Base-by-base conservation (phyloP, 30 jellyfish, hydroid and myxozoan genomes). In the Cassiopea xamachana region DNA sequence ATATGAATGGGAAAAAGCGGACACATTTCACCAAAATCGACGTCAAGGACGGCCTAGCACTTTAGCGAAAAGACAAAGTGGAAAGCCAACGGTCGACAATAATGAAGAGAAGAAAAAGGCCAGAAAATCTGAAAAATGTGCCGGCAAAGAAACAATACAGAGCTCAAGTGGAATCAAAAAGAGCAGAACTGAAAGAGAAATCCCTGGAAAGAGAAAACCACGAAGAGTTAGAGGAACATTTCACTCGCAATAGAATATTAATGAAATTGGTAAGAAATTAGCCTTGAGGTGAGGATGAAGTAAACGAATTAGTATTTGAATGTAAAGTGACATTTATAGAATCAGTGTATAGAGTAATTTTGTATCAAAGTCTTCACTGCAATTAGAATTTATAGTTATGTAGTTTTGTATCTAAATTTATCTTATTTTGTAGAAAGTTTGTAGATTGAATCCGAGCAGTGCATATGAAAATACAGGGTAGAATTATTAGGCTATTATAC, bases 1-100 rank as follows among this genome's bases (percentile, higher is more conserved):
- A 43, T 94, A 77, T 59, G 80, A 86, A 70, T 94, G 98, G 98
- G 75, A 62, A 48, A 27, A 61, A 71, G 58, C 55, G 27, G 80
- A 71, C 1, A 27, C 80, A 43, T 71, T 55, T 8, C 18, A n/a
- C 51, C 39, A 12, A 1, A 51, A 71, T 2, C 14, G 51, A 4
- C n/a, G 80, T 51, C 80, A n/a, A 7, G 27, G 55, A 43, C 85
- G 85, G 85, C 87, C 87, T 79, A 79, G 19, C 47, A 44, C 51
- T 7, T 18, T n/a, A 48, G 75, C 55, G 18, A 78, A 49, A 18
- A 78, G 73, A 16, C 76, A 50, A 75, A 47, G 85, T 43, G 87
- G 51, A 16, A 15, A 43, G 75, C 1, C 75, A 16, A 6, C 87
- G 60, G 75, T 50, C 51, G 69, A 44, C 48, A 7, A 48, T 8